phyloP scores from a whole-genome alignment of 2,888 invertebrate genomes.

The Aradus depressus region DNA sequence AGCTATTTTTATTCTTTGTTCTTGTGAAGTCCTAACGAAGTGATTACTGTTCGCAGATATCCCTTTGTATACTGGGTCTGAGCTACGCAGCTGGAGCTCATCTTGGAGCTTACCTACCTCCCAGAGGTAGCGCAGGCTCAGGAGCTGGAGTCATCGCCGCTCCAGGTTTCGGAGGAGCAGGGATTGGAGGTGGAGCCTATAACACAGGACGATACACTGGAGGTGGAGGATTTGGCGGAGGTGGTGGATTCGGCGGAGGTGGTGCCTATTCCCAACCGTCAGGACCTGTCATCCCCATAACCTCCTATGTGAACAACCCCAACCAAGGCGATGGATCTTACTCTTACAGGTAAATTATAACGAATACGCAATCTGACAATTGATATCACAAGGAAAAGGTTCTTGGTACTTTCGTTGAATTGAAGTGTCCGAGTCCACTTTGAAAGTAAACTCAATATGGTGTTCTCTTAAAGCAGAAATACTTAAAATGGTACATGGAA shows the following conservation, averaged over 20 bases:
- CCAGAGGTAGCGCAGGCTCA: conserved; percentile 20
- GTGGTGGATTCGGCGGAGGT: conserved; percentile 14
- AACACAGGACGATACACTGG: not conserved
- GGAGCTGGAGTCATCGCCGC: conserved; percentile 14
- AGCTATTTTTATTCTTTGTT: no score
- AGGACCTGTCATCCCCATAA: conserved; percentile 44
- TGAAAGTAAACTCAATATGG: no score
- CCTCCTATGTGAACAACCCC: conserved; percentile 48
- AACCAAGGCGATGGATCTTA: conserved; percentile 52
- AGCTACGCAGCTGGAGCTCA: no score
- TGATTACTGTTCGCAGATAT: no score
- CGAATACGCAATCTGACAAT: not conserved
- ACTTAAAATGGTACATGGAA: no score
- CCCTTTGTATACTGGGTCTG: no score
- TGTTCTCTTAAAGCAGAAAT: no score
- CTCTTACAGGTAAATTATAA: conserved; percentile 44
- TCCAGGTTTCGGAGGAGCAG: conserved; percentile 3
- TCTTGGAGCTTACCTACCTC: conserved; percentile 24
- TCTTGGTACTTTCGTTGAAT: not conserved
- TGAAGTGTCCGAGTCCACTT: not conserved
- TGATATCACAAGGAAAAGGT: not conserved
- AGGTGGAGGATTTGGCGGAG: conserved; percentile 8
- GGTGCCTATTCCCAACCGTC: conserved; percentile 7
- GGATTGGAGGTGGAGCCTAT: conserved; percentile 6
- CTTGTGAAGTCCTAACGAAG: no score